phyloP scores from a whole-genome alignment of 2,113 vertebrate genomes.

The Todiramphus chloris region DNA sequence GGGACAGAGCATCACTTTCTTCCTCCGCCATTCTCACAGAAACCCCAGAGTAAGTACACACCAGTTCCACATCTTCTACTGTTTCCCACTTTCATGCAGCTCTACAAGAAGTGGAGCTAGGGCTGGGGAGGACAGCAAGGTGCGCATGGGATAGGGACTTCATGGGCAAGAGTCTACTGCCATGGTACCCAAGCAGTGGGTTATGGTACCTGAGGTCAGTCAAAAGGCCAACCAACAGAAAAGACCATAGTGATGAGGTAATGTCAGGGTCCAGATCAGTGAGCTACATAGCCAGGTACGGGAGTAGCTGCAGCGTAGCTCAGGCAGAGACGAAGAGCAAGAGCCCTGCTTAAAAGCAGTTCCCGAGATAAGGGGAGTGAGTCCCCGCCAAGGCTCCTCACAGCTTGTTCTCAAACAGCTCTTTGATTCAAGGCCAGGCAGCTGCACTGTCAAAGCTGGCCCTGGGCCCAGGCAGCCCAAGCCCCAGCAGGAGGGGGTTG shows the following conservation, averaged over 20 bases:
- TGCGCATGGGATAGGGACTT: neutral
- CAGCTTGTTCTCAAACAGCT: constrained; percentile 45
- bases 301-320: neutral
- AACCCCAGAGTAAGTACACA: neutral
- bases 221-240: neutral
- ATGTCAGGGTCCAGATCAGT: rapidly evolving
- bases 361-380: neutral
- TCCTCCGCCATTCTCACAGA: neutral
- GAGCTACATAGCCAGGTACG: neutral
- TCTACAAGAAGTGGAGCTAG: neutral
- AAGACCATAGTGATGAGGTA: neutral
- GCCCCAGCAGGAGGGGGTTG: neutral
- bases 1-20: neutral
- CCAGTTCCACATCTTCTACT: neutral
- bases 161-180: neutral
- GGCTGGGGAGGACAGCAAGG: neutral
- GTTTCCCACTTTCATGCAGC: neutral
- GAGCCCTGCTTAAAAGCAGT: neutral
- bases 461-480: neutral
- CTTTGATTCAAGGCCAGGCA: constrained; percentile 53
- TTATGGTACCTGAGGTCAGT: neutral
- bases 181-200: neutral
- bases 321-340: neutral
- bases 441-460: constrained; percentile 51
- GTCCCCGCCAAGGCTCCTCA: neutral